These are phyloP conservation scores for Oreotragus oreotragus DNA, from an alignment of 2,113 vertebrate genomes.

Conservation along the genomic window DNA sequence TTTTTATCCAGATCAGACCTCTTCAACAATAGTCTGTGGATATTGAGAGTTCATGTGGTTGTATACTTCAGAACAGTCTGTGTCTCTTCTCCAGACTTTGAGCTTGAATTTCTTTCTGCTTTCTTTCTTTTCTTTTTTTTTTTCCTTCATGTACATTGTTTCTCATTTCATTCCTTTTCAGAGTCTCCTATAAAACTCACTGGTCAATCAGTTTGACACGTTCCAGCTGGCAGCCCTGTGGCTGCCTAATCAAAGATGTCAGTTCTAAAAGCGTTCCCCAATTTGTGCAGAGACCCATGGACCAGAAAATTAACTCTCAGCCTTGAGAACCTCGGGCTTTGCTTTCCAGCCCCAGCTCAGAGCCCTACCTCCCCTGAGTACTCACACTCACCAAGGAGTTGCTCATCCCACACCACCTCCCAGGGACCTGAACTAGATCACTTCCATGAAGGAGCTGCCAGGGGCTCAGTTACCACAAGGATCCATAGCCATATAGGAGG, in stretches of 20 bases:
- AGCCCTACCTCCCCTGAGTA: not conserved
- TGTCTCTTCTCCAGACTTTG: not conserved
- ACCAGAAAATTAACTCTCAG: not conserved
- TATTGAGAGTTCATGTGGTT: not conserved
- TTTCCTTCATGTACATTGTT: not conserved
- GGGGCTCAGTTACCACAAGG: not conserved
- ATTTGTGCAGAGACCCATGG: not conserved
- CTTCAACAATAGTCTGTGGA: not conserved
- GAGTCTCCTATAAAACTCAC: not conserved
- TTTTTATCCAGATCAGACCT: not conserved
- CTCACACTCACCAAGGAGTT: not conserved
- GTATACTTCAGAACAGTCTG: not conserved
- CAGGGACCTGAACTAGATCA: not conserved
- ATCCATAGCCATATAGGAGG: rapidly evolving
- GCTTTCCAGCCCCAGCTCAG: not conserved
- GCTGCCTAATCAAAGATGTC: not conserved
- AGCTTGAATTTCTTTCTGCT: not conserved
- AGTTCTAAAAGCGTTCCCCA: not conserved
- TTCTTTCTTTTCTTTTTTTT: not conserved
- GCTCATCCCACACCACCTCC: not conserved
- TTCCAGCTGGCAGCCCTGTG: not conserved
- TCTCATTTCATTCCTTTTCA: not conserved
- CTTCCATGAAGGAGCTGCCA: not conserved
- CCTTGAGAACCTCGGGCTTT: not conserved
- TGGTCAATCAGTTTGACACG: not conserved